These are phyloP conservation scores for Riparia riparia DNA, from an alignment of 2,113 vertebrate species.

Conservation along the genomic window DNA sequence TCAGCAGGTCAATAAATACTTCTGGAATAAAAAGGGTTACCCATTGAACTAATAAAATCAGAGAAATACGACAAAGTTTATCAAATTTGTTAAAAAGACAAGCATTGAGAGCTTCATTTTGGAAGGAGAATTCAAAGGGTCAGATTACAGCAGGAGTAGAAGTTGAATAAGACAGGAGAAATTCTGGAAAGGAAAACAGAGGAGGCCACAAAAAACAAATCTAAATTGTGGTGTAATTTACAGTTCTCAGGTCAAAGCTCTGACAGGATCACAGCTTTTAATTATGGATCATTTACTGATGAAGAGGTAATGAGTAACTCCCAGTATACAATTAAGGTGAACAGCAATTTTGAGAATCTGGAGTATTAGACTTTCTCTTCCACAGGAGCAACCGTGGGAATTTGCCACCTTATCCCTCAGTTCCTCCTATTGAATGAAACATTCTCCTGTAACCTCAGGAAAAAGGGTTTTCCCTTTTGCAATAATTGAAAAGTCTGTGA, in stretches of 20 bases:
- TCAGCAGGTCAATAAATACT: neutral
- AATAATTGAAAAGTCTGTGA: neutral
- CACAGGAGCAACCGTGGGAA: neutral
- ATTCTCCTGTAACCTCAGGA: neutral
- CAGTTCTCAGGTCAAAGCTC: neutral
- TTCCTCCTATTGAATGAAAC: neutral
- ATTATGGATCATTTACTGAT: neutral
- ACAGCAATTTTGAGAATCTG: neutral
- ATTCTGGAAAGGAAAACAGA: neutral
- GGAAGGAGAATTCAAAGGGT: neutral
- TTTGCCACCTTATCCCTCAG: neutral
- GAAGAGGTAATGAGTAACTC: neutral
- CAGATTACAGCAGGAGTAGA: neutral
- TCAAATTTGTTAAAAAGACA: neutral
- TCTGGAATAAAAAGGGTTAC: accelerated
- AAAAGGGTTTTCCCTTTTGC: neutral
- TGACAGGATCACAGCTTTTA: neutral
- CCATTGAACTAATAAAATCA: neutral
- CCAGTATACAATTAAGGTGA: neutral
- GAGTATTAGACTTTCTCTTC: neutral
- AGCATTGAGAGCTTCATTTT: neutral
- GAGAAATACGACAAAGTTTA: neutral
- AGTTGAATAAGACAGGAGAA: neutral
- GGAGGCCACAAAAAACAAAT: neutral
- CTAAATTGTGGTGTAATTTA: neutral